Percentiles rank a stretch among this genome's conserved stretches.
Evolutionary conservation across 2,113 vertebrate genomes (phyloP).

Genomic region (Neopipo cinnamomea): DNA sequence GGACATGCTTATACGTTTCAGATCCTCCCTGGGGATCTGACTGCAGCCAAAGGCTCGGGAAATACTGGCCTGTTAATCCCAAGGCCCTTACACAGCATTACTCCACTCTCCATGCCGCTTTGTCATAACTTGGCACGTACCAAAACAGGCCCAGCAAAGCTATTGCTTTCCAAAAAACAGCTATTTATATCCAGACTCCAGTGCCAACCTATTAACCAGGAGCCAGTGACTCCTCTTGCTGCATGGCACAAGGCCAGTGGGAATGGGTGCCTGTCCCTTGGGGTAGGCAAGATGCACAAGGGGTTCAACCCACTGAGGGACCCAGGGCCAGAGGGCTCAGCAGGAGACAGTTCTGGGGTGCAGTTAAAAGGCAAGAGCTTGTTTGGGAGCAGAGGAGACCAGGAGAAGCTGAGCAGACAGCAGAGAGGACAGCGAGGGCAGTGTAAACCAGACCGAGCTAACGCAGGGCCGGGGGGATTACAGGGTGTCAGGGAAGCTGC

Average conservation of each 20-base stretch:
- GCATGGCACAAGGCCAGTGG: rapidly evolving
- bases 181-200: neutral
- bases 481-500: constrained; percentile 40
- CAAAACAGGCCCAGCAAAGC: neutral
- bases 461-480: constrained; percentile 42
- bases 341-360: rapidly evolving
- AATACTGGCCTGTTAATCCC: neutral
- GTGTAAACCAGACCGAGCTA: constrained; percentile 60
- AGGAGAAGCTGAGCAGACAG: neutral
- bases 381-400: rapidly evolving
- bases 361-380: neutral
- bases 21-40: neutral
- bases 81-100: neutral
- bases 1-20: neutral
- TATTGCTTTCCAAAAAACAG: neutral
- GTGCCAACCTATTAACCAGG: neutral
- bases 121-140: neutral
- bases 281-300: rapidly evolving
- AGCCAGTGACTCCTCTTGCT: neutral
- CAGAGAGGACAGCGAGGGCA: neutral
- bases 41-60: neutral
- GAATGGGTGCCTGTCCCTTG: neutral
- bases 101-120: neutral
- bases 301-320: rapidly evolving
- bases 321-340: rapidly evolving